Evolutionary conservation across 1,140 invertebrate genomes (phyloP).

Genomic region (Polypedilum pembai): DNA sequence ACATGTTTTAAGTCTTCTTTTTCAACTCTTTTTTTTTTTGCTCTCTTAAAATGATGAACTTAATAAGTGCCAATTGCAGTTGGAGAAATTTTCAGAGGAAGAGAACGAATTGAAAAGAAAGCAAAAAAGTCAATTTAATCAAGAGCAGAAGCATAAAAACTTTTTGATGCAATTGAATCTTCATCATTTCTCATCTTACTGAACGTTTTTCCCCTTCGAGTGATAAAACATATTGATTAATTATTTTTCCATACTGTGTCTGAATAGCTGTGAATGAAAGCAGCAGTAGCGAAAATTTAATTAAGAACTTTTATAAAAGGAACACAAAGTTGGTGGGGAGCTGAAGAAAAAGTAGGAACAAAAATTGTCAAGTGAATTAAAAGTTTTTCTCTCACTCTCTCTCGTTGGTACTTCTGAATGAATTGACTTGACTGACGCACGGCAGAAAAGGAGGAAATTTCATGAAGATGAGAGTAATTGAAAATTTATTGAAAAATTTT

Average conservation of each 20-base stretch:
- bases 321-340: neutral
- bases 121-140: neutral
- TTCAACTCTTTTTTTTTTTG: too few species aligned
- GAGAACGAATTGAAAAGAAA: neutral
- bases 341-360: neutral
- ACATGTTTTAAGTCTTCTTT: too few species aligned
- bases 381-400: neutral
- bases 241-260: neutral
- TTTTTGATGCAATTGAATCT: neutral
- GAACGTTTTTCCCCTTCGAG: neutral
- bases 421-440: neutral
- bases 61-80: too few species aligned
- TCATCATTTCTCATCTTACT: neutral
- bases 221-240: slow-evolving; percentile 24
- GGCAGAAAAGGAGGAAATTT: neutral
- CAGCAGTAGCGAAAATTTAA: slow-evolving; percentile 11
- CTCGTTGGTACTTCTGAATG: neutral
- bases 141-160: neutral
- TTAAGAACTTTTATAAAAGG: slow-evolving; percentile 5
- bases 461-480: neutral
- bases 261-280: neutral
- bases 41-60: too few species aligned
- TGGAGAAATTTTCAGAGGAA: neutral
- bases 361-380: slow-evolving; percentile 19
- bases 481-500: neutral